Conservation (phyloP, 2,888 invertebrate species). For the Pterobdella sp. region DNA sequence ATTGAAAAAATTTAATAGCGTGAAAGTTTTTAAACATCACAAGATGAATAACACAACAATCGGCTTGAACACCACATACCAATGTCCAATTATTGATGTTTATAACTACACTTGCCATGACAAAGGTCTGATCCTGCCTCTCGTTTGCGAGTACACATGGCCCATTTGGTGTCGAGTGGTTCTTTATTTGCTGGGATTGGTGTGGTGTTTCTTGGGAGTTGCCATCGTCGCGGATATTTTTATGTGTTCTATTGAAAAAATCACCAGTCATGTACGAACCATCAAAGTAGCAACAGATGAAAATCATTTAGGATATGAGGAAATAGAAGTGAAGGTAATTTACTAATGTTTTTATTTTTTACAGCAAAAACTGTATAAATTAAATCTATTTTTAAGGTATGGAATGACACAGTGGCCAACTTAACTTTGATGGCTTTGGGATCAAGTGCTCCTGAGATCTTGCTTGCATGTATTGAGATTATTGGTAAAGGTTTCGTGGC, state of each 20-base stretch:
- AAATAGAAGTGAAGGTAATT: slow-evolving; percentile 53
- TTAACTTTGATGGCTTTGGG: slow-evolving; percentile 96
- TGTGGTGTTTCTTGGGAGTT: slow-evolving; percentile 95
- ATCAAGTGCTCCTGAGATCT: slow-evolving; percentile 94
- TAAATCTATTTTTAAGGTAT: slow-evolving; percentile 50
- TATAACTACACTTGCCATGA: slow-evolving; percentile 42
- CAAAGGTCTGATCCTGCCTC: slow-evolving; percentile 52
- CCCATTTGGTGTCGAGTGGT: slow-evolving; percentile 64
- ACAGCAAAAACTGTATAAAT: not conserved
- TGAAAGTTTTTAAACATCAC: not conserved
- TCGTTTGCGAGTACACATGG: slow-evolving; percentile 55
- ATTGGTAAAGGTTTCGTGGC: slow-evolving; percentile 76
- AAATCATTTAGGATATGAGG: slow-evolving; percentile 42
- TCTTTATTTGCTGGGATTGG: slow-evolving; percentile 77
- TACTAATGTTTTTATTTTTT: not conserved
- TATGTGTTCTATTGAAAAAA: slow-evolving; percentile 98
- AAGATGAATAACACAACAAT: not conserved
- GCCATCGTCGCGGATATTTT: slow-evolving; percentile 97
- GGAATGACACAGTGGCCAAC: slow-evolving; percentile 99
- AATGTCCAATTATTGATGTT: not conserved
- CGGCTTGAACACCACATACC: not conserved
- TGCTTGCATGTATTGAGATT: slow-evolving; percentile 93
- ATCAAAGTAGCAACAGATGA: slow-evolving; percentile 45
- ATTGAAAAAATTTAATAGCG: not conserved
- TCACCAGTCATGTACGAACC: slow-evolving; percentile 61